A percentile compares a stretch with the other conserved stretches of the same genome.
These are phyloP conservation scores for Patella caerulea DNA, from an alignment of 2,888 invertebrate genomes.

Conservation along the genomic window DNA sequence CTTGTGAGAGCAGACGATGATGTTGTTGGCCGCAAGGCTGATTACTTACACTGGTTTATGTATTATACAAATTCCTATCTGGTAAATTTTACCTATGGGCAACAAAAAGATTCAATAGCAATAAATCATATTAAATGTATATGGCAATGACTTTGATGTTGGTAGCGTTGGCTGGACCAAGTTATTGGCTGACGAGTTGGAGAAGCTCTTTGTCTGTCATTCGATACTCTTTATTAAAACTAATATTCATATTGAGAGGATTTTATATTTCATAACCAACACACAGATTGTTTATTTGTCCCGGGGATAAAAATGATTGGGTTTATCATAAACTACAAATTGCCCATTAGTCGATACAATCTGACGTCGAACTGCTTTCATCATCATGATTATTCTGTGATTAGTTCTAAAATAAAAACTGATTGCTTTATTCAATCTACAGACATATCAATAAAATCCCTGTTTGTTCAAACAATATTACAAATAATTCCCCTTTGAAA, in stretches of 20 bases:
- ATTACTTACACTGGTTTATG: constrained; percentile 9
- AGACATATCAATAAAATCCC: no score
- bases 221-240: not conserved
- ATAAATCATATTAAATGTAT: not conserved
- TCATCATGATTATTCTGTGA: not conserved
- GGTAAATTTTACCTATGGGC: not conserved
- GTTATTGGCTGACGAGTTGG: not conserved
- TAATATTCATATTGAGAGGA: not conserved
- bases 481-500: no score
- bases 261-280: not conserved
- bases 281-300: constrained; percentile 9
- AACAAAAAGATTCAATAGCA: not conserved
- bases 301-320: constrained; percentile 2
- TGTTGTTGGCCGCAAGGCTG: not conserved
- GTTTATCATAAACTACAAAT: constrained; percentile 10
- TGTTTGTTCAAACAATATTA: no score
- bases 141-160: constrained; percentile 2
- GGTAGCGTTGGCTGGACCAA: not conserved
- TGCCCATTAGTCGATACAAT: not conserved
- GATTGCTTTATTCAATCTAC: constrained; percentile 3
- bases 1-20: not conserved
- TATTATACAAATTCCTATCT: not conserved
- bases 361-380: constrained; percentile 1
- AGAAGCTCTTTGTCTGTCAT: not conserved
- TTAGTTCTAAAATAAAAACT: constrained; percentile 4